phyloP scores from a whole-genome alignment of 2,113 vertebrate species.

The Cephalopterus ornatus region DNA sequence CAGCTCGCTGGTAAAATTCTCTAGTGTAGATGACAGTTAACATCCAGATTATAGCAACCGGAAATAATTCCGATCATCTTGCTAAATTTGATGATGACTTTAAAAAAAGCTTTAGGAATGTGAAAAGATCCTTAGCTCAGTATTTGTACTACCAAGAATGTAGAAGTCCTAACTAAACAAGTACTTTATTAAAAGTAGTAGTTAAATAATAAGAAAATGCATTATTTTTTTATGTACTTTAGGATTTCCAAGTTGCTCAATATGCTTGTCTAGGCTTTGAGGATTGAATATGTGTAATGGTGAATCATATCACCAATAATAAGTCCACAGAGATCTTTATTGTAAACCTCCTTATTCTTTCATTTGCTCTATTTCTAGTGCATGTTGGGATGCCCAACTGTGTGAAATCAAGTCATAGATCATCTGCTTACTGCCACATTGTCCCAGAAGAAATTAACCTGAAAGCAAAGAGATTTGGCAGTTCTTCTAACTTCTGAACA shows the following conservation, averaged over 20 bases:
- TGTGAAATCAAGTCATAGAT: constrained; percentile 75
- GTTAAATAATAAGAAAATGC: not conserved
- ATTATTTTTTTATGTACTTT: not conserved
- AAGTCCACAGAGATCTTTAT: constrained; percentile 52
- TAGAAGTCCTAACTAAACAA: not conserved
- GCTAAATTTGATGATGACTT: not conserved
- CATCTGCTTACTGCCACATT: constrained; percentile 69
- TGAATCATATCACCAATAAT: constrained; percentile 57
- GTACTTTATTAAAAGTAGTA: not conserved
- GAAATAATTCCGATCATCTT: not conserved
- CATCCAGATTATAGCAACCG: not conserved
- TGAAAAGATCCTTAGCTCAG: not conserved
- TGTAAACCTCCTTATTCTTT: constrained; percentile 57
- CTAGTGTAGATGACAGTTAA: not conserved
- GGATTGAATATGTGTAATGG: constrained; percentile 35
- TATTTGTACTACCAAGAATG: not conserved
- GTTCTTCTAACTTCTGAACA: not conserved
- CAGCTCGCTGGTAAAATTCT: not conserved
- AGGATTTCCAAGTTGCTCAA: not conserved
- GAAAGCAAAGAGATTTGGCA: constrained; percentile 3
- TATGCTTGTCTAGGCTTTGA: not conserved
- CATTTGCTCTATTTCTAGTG: constrained; percentile 66
- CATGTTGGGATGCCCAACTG: constrained; percentile 52
- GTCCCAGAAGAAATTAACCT: constrained; percentile 27
- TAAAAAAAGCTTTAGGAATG: not conserved